Evolutionary conservation across 2,888 invertebrate genomes (phyloP).

Genomic region (Nesidiocoris tenuis): DNA sequence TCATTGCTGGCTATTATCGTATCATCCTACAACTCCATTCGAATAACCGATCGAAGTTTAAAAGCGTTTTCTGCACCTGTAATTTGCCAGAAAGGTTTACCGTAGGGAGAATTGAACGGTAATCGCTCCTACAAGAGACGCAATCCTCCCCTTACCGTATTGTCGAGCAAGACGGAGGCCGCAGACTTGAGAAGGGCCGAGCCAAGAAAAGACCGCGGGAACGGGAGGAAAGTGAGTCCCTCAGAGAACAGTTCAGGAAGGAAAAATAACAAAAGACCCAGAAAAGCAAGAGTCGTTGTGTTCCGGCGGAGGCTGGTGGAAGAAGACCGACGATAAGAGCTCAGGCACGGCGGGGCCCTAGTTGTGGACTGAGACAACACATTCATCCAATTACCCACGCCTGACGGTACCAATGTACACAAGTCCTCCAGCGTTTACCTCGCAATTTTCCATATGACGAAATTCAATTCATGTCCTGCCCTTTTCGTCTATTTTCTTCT

Average conservation of each 20-base stretch:
- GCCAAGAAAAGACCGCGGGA: not conserved
- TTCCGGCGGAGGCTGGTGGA: not conserved
- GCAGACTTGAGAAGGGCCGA: too few relatives aligned
- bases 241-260: not conserved
- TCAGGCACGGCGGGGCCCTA: conserved; percentile 6
- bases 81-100: too few relatives aligned
- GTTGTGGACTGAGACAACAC: conserved; percentile 35
- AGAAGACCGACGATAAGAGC: conserved; percentile 2
- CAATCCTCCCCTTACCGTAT: too few relatives aligned
- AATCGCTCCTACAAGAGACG: too few relatives aligned
- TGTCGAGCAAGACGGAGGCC: too few relatives aligned
- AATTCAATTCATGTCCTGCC: conserved; percentile 28
- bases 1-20: too few relatives aligned
- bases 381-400: conserved; percentile 30
- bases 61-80: too few relatives aligned
- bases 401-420: not conserved
- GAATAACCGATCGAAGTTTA: too few relatives aligned
- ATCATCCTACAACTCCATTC: too few relatives aligned
- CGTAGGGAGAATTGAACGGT: too few relatives aligned
- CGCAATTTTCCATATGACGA: conserved; percentile 35
- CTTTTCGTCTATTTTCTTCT: not conserved
- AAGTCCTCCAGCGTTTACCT: conserved; percentile 30
- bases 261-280: not conserved
- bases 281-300: not conserved
- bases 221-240: not conserved